phyloP scores from a whole-genome alignment of 2,113 vertebrate genomes.

The Maylandia zebra region DNA sequence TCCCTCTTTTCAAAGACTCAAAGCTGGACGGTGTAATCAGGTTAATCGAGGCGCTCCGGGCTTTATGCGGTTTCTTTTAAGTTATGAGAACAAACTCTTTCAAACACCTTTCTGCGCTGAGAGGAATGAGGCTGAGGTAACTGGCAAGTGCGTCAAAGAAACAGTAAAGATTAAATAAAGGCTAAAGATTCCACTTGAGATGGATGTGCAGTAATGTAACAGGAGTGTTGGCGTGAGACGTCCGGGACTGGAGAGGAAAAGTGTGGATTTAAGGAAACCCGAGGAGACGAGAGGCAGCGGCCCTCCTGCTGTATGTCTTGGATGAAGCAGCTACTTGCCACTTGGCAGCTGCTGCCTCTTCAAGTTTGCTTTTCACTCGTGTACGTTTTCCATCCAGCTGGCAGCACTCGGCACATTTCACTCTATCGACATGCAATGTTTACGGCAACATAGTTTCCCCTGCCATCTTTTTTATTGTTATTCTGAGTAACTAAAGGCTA shows the following conservation, averaged over 20 bases:
- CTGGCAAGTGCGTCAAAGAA: background rate
- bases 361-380: constrained; percentile 26
- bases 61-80: background rate
- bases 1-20: background rate
- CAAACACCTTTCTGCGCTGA: background rate
- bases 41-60: background rate
- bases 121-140: background rate
- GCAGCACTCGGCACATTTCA: background rate
- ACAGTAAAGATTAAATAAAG: background rate
- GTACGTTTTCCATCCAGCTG: constrained; percentile 16
- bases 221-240: background rate
- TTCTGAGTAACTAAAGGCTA: background rate
- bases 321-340: background rate
- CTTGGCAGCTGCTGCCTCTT: constrained; percentile 14
- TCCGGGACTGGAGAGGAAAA: background rate
- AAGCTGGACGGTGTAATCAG: background rate
- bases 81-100: background rate
- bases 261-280: background rate
- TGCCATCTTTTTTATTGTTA: background rate
- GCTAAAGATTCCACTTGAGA: background rate
- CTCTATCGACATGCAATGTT: background rate
- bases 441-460: background rate
- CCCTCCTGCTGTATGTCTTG: constrained; percentile 21
- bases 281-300: background rate
- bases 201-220: background rate